These are phyloP conservation scores for Hymenochirus boettgeri DNA, from an alignment of 2,113 vertebrate genomes.

Conservation along the genomic window DNA sequence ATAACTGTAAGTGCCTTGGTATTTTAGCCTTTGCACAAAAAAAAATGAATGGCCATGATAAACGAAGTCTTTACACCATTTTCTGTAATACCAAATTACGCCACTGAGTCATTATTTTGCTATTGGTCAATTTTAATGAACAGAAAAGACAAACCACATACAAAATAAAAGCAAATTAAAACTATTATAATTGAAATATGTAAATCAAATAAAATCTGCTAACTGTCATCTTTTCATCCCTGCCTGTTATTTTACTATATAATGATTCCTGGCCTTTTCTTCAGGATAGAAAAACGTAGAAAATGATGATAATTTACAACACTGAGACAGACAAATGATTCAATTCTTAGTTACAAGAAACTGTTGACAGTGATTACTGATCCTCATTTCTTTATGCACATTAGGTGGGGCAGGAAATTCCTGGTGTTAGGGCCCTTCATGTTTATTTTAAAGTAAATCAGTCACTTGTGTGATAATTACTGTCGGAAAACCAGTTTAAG, in stretches of 20 bases:
- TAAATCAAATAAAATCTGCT: constrained; percentile 5
- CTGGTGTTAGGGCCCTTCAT: constrained; percentile 62
- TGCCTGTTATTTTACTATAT: constrained; percentile 56
- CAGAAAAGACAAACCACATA: too few species aligned
- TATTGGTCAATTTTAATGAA: too few species aligned
- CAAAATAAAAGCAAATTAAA: neutral
- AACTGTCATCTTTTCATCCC: constrained; percentile 46
- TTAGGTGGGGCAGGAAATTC: constrained; percentile 57
- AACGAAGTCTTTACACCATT: too few species aligned
- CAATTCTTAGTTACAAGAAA: constrained; percentile 80
- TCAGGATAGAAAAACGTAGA: constrained; percentile 55
- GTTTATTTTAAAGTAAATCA: constrained; percentile 64
- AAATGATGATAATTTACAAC: constrained; percentile 70
- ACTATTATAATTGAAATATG: neutral
- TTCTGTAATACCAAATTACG: too few species aligned
- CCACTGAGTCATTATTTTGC: too few species aligned
- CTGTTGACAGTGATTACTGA: constrained; percentile 77
- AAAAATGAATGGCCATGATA: too few species aligned
- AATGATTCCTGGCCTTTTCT: constrained; percentile 53
- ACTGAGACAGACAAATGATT: constrained; percentile 79
- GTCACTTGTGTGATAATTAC: constrained; percentile 69
- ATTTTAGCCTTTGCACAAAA: too few species aligned
- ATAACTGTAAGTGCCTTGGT: too few species aligned
- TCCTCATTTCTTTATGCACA: constrained; percentile 67
- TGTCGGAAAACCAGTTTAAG: constrained; percentile 55